Percentiles rank a stretch among this genome's conserved stretches.
Evolutionary conservation across 1,140 invertebrate species (phyloP).

Genomic region (Drosophila biarmipes): DNA sequence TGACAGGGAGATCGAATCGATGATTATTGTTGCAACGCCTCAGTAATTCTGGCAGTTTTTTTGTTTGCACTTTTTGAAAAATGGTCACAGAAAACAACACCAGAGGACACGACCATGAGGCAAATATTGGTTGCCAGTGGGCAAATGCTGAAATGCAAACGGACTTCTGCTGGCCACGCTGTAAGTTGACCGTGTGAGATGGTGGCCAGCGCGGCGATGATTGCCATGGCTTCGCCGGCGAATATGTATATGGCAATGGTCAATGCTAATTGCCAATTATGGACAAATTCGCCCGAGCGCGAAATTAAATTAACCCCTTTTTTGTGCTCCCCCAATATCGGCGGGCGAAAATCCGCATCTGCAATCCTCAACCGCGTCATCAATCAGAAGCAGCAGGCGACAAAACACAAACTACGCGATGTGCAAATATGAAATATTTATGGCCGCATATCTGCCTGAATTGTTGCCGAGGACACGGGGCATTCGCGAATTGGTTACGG

Average conservation of each 20-base stretch:
- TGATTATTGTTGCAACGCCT: slow-evolving; percentile 82
- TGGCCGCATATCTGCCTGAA: slow-evolving; percentile 42
- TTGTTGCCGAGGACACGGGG: slow-evolving; percentile 11
- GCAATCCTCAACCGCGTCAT: slow-evolving; percentile 68
- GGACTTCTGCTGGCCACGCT: slow-evolving; percentile 43
- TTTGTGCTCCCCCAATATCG: slow-evolving; percentile 43
- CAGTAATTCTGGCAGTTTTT: slow-evolving; percentile 68
- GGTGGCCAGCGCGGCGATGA: slow-evolving; percentile 49
- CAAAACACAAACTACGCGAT: slow-evolving; percentile 71
- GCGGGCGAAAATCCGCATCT: slow-evolving; percentile 44
- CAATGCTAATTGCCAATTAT: slow-evolving; percentile 82
- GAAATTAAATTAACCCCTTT: slow-evolving; percentile 82
- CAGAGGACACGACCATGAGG: slow-evolving; percentile 18
- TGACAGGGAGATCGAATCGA: slow-evolving; percentile 35
- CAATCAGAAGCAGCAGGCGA: slow-evolving; percentile 65
- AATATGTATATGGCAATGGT: slow-evolving; percentile 57
- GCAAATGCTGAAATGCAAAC: slow-evolving; percentile 73
- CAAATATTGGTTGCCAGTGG: slow-evolving; percentile 77
- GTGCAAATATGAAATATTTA: slow-evolving; percentile 69
- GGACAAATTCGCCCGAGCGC: slow-evolving; percentile 76
- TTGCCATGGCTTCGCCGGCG: slow-evolving; percentile 31
- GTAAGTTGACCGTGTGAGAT: slow-evolving; percentile 58
- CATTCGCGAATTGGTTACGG: slow-evolving; percentile 8
- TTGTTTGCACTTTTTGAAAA: slow-evolving; percentile 46
- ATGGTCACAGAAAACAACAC: slow-evolving; percentile 53